Evolutionary conservation across 2,888 invertebrate species (phyloP), one percentile per base, ranked within the genome.

Genomic region (Lumbricus terrestris): DNA sequence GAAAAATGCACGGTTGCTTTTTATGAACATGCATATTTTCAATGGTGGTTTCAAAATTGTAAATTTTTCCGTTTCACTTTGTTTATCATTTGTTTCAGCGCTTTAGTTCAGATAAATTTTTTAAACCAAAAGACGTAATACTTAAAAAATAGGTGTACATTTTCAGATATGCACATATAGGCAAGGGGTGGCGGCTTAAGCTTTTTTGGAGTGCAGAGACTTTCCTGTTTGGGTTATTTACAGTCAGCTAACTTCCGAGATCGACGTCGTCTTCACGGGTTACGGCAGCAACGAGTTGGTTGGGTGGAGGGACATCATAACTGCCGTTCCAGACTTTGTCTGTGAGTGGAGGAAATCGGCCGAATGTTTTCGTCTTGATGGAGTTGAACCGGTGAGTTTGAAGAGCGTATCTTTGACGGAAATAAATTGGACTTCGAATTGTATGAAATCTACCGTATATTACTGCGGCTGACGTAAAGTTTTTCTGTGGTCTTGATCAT

Each of bases 211-310:
- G 3, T 54, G 23, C 29, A 54, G 54, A 29, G 29, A 29, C 54
- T 54, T 16, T 69, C 69, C 13, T 69, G 69, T 69, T 0, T 69
- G 69, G 6, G 18, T 85, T 37, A 20, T 85, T 37, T 37, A 16
- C 85, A 85, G 85, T 29, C 37, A 18, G 35, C 5, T 23, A 18
- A 20, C 5, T 37, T 34, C 85, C 85, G 85, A 85, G 85, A 37
- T 85, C 16, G 85, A 85, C 37, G 85, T 85, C 6, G 85, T 85
- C 85, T 85, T 85, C 37, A 35, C 85, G 8, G 35, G 37, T 20
- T 85, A 85, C 8, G 85, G 85, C n/a, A 85, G 85, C 34, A 85
- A 33, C 34, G 85, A 85, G 37, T 85, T 85, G 20, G 85, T 85
- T 6, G 37, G 35, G 1, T 85, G 85, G 85, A 85, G 18, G 13